Evolutionary conservation across 2,888 invertebrate species (phyloP).

Genomic region (Netelia fuscicornis): DNA sequence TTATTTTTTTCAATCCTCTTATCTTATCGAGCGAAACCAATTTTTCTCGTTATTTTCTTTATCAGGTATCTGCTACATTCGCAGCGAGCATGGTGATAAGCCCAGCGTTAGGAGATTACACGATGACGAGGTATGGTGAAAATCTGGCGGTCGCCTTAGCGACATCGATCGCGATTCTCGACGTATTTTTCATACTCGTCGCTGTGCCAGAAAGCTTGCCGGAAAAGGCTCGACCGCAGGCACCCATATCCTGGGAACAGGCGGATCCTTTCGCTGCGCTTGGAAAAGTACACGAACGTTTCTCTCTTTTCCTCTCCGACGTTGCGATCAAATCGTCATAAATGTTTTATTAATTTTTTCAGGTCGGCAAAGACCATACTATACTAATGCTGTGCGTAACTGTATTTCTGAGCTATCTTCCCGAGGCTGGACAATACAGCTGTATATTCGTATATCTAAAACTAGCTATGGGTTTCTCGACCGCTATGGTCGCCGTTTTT

Average conservation of each 20-base stretch:
- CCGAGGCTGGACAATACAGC: slow-evolving; percentile 99
- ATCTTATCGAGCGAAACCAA: not conserved
- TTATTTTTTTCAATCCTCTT: slow-evolving; percentile 13
- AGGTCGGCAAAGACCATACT: slow-evolving; percentile 97
- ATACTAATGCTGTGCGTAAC: slow-evolving; percentile 98
- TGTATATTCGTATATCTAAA: slow-evolving; percentile 99
- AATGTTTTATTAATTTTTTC: slow-evolving; percentile 49
- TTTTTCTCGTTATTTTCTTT: slow-evolving; percentile 36
- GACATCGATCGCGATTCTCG: slow-evolving; percentile 97
- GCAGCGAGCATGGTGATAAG: slow-evolving; percentile 99
- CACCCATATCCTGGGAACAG: slow-evolving; percentile 98
- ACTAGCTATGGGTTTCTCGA: slow-evolving; percentile 97
- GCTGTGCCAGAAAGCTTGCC: slow-evolving; percentile 99
- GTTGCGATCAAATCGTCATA: not conserved
- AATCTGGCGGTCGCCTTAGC: slow-evolving; percentile 93
- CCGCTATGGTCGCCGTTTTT: slow-evolving; percentile 97
- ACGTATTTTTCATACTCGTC: slow-evolving; percentile 99
- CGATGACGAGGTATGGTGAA: slow-evolving; percentile 93
- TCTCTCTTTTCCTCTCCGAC: not conserved
- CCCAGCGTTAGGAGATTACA: slow-evolving; percentile 96
- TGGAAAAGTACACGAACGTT: slow-evolving; percentile 85
- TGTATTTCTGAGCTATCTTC: slow-evolving; percentile 98
- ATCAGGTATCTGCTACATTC: slow-evolving; percentile 96
- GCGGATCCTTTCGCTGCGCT: slow-evolving; percentile 96
- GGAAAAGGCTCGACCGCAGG: slow-evolving; percentile 92